Base-by-base conservation (phyloP, 2,113 vertebrate genomes). In the Pungitius pungitius region DNA sequence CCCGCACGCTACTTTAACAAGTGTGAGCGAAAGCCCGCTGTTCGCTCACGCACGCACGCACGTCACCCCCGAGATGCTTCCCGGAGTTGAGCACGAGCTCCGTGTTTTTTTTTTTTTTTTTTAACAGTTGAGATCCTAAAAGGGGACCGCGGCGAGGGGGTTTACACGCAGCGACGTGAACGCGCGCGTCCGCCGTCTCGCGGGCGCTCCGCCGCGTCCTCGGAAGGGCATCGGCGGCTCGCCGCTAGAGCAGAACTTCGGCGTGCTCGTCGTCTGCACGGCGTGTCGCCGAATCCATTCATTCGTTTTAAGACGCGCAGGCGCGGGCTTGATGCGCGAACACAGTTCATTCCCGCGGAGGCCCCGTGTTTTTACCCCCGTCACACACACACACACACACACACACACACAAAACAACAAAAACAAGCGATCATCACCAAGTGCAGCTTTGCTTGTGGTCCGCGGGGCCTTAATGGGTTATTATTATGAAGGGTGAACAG, bases 1-100 rank as follows among this genome's bases (percentile, higher is more conserved):
- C 91, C 91, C 89, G 78, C 89, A 87, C 89, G 78, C 75, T 83
- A 92, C 92, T 93, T 91, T 83, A 71, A 82, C 71, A 87, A 88
- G 82, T 92, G 79, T 80, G 57, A 75, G 76, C 88, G 84, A 71
- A 78, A 73, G 60, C 54, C 81, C 73, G 47, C 20, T 59, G 76
- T 68, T 83, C 59, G 8, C 70, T 73, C 15, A 17, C 22, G 5
- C 24, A 27, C 26, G 2, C 62, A 3, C 56, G 65, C 49, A 15
- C 35, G 33, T 35, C 33, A 35, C 33, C 33, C 33, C 5, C 33
- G 33, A 35, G 33, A 35, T 35, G 33, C 33, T 26, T 56, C 22
- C n/a, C 24, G 60, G 57, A 88, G 75, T 89, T 78, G 15, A 47
- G 61, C 33, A 62, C 33, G 33, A 35, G 33, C 33, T 35, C 33